Conservation (phyloP, 2,888 invertebrate species). For the Sclerodermus sp. region DNA sequence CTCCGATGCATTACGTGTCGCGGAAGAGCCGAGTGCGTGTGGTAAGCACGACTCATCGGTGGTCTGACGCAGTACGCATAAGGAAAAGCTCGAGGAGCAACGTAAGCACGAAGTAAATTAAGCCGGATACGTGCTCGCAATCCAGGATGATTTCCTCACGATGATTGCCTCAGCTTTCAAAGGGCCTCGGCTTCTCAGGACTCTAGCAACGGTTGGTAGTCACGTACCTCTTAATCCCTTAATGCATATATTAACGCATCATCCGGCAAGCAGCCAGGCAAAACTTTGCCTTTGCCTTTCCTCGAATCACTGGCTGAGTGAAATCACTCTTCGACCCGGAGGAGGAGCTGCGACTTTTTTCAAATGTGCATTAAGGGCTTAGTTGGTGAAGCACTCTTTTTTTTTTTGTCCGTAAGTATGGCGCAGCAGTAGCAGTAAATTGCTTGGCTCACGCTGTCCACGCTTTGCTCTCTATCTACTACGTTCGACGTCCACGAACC, state of each 20-base stretch:
- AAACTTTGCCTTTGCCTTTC: too few relatives aligned
- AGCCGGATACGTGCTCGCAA: constrained; percentile 24
- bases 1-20: too few relatives aligned
- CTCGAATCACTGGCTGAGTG: too few relatives aligned
- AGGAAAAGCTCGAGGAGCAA: constrained; percentile 22
- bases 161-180: constrained; percentile 20
- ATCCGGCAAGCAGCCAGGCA: background rate
- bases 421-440: too few relatives aligned
- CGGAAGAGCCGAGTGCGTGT: background rate
- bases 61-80: constrained; percentile 19
- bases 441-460: too few relatives aligned
- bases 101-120: constrained; percentile 23
- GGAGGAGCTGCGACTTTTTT: too few relatives aligned
- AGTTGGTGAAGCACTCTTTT: too few relatives aligned
- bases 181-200: background rate
- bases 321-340: too few relatives aligned
- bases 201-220: background rate
- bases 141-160: constrained; percentile 23
- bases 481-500: too few relatives aligned
- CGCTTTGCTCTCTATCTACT: too few relatives aligned
- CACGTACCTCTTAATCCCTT: background rate
- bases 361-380: too few relatives aligned
- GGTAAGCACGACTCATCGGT: constrained; percentile 17
- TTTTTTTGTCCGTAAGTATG: too few relatives aligned
- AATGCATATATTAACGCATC: background rate